Evolutionary conservation across 2,113 vertebrate species (phyloP), one percentile per base, ranked within the genome.

Genomic region (Hemibates koningsi): DNA sequence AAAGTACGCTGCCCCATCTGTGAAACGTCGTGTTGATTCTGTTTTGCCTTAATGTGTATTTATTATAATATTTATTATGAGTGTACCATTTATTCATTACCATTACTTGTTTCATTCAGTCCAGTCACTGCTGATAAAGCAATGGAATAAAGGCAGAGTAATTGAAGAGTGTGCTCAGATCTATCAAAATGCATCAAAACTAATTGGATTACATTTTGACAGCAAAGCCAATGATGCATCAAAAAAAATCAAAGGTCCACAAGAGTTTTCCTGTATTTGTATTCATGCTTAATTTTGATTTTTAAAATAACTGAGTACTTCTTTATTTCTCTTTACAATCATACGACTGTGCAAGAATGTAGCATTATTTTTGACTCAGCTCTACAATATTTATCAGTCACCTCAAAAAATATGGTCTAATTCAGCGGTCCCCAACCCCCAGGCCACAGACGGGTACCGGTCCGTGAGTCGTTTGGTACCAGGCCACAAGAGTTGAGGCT

Each of bases 401-500:
- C 38, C 38, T 71, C 38, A 24, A 29, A 76, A 76, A 29, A 29
- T 48, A 17, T 17, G 21, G 14, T 73, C 0, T 29, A 48, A 48
- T 76, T 66, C 61, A 38, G 59, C 6, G 1, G 59, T n/a, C 32
- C 1, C 59, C 59, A 63, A 63, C 32, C 17, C 29, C 1, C 3
- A 3, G 32, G 17, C 32, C 9, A 63, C 32, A 36, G 17, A 11
- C 59, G 3, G 6, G 9, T 19, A 11, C 9, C 1, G 1, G 29
- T 6, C 16, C 9, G 0, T 63, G 0, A 63, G 29, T 36, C 6
- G 2, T 61, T 61, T 61, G 16, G 5, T 61, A 34, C 9, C 16
- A 0, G 0, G 19, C 0, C 1, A 0, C 32, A 36, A 7, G 32
- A 63, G 32, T 12, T 63, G 59, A 19, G 32, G 4, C 59, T 63